Conservation (phyloP, 2,797 vertebrate genomes). For the Bovichtus diacanthus region DNA sequence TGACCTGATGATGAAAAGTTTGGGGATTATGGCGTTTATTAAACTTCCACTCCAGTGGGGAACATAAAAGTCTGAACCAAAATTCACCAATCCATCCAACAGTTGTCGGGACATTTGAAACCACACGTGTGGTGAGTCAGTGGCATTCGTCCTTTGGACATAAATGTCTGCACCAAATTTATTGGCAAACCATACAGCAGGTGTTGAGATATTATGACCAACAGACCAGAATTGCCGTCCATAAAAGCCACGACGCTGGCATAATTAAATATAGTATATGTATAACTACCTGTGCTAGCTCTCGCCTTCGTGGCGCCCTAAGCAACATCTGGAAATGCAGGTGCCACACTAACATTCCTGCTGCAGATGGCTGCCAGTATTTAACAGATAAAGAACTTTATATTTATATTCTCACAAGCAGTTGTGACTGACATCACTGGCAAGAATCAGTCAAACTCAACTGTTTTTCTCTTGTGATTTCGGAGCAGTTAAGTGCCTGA, state of each 20-base stretch:
- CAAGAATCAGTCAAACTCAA: background rate
- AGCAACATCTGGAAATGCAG: conserved; percentile 22
- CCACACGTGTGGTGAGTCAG: background rate
- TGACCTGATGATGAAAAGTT: background rate
- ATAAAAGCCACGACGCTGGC: background rate
- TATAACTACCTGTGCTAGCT: background rate
- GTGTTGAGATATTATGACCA: background rate
- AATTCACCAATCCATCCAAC: background rate
- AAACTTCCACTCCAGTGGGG: background rate
- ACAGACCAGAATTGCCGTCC: background rate
- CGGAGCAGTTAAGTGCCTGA: background rate
- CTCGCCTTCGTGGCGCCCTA: background rate
- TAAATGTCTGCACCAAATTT: background rate
- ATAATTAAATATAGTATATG: conserved; percentile 7
- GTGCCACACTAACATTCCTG: conserved; percentile 9
- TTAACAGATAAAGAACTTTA: background rate
- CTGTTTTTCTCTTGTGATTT: conserved; percentile 3
- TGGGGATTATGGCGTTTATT: background rate
- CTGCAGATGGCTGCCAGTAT: background rate
- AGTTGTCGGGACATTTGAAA: background rate
- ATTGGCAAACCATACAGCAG: background rate
- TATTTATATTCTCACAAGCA: background rate
- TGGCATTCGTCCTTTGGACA: background rate
- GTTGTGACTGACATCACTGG: background rate
- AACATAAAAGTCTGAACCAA: background rate